A percentile compares a stretch with the other conserved stretches of the same genome.
These are phyloP conservation scores for Petroica traversi DNA, from an alignment of 2,113 vertebrate genomes.

Conservation along the genomic window DNA sequence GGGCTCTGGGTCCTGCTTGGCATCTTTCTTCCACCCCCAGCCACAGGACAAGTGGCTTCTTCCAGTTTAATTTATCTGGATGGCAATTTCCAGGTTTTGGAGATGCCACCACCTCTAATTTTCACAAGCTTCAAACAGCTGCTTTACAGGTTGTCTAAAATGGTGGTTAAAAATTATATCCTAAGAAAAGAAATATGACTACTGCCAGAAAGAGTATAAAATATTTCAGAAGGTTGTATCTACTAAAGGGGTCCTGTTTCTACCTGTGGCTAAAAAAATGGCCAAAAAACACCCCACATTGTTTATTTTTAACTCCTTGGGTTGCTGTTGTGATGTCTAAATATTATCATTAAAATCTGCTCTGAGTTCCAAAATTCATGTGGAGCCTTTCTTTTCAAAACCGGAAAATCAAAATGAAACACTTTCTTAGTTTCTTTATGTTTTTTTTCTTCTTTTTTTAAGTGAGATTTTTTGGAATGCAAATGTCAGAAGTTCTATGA, in stretches of 20 bases:
- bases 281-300: not conserved
- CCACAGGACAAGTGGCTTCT: accelerated
- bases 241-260: not conserved
- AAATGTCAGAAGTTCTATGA: not conserved
- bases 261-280: not conserved
- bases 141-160: not conserved
- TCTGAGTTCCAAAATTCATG: not conserved
- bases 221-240: not conserved
- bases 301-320: not conserved
- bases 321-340: not conserved
- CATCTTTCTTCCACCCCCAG: not conserved
- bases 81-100: not conserved
- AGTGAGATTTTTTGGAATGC: not conserved
- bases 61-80: not conserved
- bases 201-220: not conserved
- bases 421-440: not conserved
- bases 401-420: not conserved
- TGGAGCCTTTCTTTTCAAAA: not conserved
- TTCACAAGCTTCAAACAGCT: not conserved
- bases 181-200: not conserved
- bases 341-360: not conserved
- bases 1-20: not conserved
- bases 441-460: accelerated
- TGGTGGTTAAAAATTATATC: not conserved
- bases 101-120: not conserved